Evolutionary conservation across 2,888 invertebrate species (phyloP).

Genomic region (Dasypogon diadema): DNA sequence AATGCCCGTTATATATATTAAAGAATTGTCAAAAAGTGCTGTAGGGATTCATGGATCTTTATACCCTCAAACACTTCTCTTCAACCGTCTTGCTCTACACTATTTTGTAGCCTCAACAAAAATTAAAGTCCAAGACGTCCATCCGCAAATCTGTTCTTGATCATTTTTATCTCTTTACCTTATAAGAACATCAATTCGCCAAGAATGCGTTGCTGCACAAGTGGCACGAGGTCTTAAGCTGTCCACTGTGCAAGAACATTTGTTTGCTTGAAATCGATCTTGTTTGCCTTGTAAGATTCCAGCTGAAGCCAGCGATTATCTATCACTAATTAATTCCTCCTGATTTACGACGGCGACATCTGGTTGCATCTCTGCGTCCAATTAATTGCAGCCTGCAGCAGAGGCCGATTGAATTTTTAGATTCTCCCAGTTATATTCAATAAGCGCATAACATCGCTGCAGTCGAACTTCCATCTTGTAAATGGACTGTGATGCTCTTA

Average conservation of each 20-base stretch:
- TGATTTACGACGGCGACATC: slow-evolving; percentile 24
- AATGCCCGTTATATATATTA: too few species aligned
- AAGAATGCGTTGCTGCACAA: neutral
- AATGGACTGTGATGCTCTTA: neutral
- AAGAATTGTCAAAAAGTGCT: too few species aligned
- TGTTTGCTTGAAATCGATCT: slow-evolving; percentile 13
- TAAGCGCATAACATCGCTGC: neutral
- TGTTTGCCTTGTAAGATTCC: slow-evolving; percentile 2
- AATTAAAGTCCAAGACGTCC: too few species aligned
- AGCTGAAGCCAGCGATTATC: slow-evolving; percentile 19
- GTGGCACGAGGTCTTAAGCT: neutral
- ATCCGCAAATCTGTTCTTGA: too few species aligned
- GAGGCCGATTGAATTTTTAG: slow-evolving; percentile 3
- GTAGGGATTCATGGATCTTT: too few species aligned
- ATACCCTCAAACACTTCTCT: too few species aligned
- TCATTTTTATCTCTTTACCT: too few species aligned
- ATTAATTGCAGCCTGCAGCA: slow-evolving; percentile 20
- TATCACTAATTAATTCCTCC: slow-evolving; percentile 13
- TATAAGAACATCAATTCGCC: too few species aligned
- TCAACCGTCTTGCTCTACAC: too few species aligned
- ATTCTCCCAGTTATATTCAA: too few species aligned
- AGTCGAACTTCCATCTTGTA: neutral
- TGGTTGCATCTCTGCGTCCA: neutral
- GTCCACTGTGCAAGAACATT: slow-evolving; percentile 9
- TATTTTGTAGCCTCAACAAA: too few species aligned